A percentile compares a stretch with the other conserved stretches of the same genome.
Conservation (phyloP, 2,888 invertebrate species). For the Habroteleia sp. region DNA sequence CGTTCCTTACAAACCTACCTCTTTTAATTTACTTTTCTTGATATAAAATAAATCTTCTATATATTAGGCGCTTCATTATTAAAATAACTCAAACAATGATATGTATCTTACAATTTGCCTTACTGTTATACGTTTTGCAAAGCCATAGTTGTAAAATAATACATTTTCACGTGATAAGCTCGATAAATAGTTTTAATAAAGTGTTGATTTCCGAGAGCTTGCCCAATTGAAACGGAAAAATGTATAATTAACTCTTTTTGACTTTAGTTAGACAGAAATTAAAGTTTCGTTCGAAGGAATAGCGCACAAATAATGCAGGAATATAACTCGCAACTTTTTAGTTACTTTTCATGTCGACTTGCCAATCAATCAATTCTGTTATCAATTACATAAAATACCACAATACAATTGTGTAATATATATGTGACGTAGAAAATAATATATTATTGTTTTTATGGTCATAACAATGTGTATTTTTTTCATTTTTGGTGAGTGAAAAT, state of each 20-base stretch:
- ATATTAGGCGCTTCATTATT: slow-evolving; percentile 40
- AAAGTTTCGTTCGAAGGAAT: not conserved
- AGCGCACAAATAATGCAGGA: not conserved
- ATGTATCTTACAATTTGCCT: slow-evolving; percentile 31
- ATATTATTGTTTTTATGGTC: too few species aligned
- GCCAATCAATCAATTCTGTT: too few species aligned
- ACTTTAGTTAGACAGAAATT: slow-evolving; percentile 5
- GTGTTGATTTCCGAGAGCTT: slow-evolving; percentile 21
- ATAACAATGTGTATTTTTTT: too few species aligned
- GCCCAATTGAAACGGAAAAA: not conserved
- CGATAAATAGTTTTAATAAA: slow-evolving; percentile 51
- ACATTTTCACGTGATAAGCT: slow-evolving; percentile 30
- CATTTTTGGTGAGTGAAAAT: too few species aligned
- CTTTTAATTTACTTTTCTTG: slow-evolving; percentile 38
- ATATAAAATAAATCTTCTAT: slow-evolving; percentile 41
- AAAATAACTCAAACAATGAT: slow-evolving; percentile 44
- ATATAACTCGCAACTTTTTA: too few species aligned
- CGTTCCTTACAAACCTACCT: slow-evolving; percentile 30
- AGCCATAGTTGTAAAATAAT: slow-evolving; percentile 14
- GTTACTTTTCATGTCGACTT: too few species aligned
- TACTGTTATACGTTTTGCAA: slow-evolving; percentile 18
- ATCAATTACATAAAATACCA: too few species aligned
- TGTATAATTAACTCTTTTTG: slow-evolving; percentile 5
- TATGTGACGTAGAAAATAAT: too few species aligned
- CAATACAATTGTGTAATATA: too few species aligned